Base-by-base conservation (phyloP, 37 sponge, comb jelly and placozoan genomes). In the Tethya wilhelma region DNA sequence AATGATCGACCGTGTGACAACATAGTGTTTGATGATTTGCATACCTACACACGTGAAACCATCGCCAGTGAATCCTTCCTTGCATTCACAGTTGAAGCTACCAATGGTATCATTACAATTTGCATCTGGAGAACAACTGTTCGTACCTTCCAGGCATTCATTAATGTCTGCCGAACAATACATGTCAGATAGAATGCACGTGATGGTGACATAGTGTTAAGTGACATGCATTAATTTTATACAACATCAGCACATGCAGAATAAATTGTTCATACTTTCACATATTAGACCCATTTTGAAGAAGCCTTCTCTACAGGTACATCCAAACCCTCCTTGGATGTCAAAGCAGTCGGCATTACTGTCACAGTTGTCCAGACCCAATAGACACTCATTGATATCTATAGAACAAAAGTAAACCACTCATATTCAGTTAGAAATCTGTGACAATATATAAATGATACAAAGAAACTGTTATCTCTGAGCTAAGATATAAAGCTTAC, bases 71-170 rank as follows among this genome's bases (percentile, higher is more conserved):
- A 29, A 79, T 39, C 80, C 80, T 56, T 36, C 53, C 37, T 29
- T 31, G 42, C 80, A 79, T 25, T 25, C 23, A 55, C 89, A 89
- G 38, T 5, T 57, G 69, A 59, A 87, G 68, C 87, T 87, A 32
- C 87, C 87, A 57, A 20, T 28, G 14, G 82, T 80, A 55, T 87
- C 68, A 59, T 37, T 41, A 68, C 87, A 87, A 17, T 33, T 58
- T 28, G 84, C 84, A 58, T 69, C 69, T 3, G 11, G 33, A 57
- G 71, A n/a, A 34, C 82, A 81, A 44, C 33, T 60, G 40, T 60
- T 49, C 29, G 12, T 42, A 0, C 25, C 64, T 46, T 77, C 59
- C 3, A 36, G 3, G 59, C 85, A 85, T 49, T 85, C 85, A 69
- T 85, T 26, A 29, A 76, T 76, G 43, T 85, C 85, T 85, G 72